A percentile compares a stretch with the other conserved stretches of the same genome.
phyloP scores from a whole-genome alignment of 2,797 vertebrate species.

The Xiphorhynchus erythropygius region DNA sequence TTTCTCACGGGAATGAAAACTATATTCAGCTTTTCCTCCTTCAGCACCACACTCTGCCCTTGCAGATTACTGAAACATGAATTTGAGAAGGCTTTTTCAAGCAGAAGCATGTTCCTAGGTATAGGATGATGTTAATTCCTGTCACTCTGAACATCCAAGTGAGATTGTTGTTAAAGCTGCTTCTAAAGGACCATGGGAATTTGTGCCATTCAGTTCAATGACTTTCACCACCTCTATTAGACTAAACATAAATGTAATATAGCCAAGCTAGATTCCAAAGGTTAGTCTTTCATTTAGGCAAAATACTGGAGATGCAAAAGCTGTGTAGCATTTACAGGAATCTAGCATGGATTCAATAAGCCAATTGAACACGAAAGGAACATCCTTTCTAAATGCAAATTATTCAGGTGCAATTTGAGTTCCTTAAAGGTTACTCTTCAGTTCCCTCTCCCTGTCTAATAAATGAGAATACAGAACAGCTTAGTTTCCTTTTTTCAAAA shows the following conservation, averaged over 20 bases:
- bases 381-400: constrained; percentile 64
- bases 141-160: constrained; percentile 15
- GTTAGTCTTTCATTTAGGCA: constrained; percentile 71
- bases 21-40: constrained; percentile 5
- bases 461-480: constrained; percentile 51
- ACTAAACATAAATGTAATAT: constrained; percentile 55
- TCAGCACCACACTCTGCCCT: neutral
- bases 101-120: neutral
- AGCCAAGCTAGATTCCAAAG: constrained; percentile 70
- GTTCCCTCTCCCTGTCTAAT: constrained; percentile 26
- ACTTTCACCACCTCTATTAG: constrained; percentile 56
- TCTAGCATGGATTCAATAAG: constrained; percentile 51
- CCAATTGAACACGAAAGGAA: constrained; percentile 53
- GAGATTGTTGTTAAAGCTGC: constrained; percentile 7
- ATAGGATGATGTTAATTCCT: constrained; percentile 27
- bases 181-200: constrained; percentile 45
- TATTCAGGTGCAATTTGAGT: constrained; percentile 52
- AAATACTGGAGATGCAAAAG: constrained; percentile 62
- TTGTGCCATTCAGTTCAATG: constrained; percentile 50
- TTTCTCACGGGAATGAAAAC: constrained; percentile 19
- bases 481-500: constrained; percentile 36
- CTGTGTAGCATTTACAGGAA: constrained; percentile 50
- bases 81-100: constrained; percentile 18
- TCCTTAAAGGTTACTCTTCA: constrained; percentile 53
- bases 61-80: neutral